Evolutionary conservation across 2,888 invertebrate species (phyloP).

Genomic region (Monopis laevigella): DNA sequence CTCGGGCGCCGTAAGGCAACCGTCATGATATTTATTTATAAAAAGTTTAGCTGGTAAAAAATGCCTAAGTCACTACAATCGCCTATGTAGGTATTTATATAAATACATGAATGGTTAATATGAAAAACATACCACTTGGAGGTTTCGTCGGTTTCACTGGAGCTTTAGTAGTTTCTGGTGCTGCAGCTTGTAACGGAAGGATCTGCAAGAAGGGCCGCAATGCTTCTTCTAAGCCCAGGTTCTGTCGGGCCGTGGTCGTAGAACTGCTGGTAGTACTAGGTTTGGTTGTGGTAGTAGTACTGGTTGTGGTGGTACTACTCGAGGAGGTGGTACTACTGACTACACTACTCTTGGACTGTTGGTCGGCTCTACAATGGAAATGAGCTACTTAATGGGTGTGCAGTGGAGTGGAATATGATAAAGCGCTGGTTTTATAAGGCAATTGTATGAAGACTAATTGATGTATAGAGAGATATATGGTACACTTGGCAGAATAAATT

Average conservation of each 20-base stretch:
- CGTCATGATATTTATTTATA: too few relatives aligned
- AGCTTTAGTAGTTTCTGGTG: not conserved
- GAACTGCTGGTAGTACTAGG: constrained; percentile 47
- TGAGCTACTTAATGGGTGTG: constrained; percentile 16
- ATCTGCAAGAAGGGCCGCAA: constrained; percentile 50
- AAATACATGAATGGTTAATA: too few relatives aligned
- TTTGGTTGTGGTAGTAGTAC: constrained; percentile 44
- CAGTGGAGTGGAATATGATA: not conserved
- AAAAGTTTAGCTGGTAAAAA: too few relatives aligned
- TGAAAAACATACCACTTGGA: not conserved
- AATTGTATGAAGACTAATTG: too few relatives aligned
- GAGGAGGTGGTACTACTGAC: constrained; percentile 28
- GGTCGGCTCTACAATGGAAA: constrained; percentile 33
- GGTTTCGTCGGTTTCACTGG: not conserved
- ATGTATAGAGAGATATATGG: too few relatives aligned
- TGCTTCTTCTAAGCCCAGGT: constrained; percentile 31
- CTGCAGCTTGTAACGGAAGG: constrained; percentile 41
- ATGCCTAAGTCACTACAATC: too few relatives aligned
- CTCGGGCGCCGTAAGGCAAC: too few relatives aligned
- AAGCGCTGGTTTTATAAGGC: not conserved
- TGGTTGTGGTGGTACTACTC: constrained; percentile 36
- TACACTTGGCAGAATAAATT: too few relatives aligned
- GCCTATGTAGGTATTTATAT: too few relatives aligned
- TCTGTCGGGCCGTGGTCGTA: constrained; percentile 31
- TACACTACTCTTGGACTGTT: constrained; percentile 13